phyloP scores from a whole-genome alignment of 2,113 vertebrate species.

The Lasiurus cinereus region DNA sequence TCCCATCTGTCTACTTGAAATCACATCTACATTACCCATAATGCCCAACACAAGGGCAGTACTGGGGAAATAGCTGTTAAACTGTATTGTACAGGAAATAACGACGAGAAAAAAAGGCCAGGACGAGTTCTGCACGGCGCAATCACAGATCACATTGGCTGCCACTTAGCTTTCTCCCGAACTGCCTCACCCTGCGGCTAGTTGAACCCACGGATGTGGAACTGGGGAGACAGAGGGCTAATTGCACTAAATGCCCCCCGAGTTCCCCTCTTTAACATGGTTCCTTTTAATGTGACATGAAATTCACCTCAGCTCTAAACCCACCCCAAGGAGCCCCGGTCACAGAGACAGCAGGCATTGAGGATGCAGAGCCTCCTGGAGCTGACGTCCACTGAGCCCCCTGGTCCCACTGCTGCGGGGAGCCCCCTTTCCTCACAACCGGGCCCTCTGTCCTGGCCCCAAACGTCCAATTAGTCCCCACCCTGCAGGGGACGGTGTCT shows the following conservation, averaged over 20 bases:
- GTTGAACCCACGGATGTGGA: neutral
- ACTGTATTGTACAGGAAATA: neutral
- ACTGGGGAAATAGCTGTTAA: neutral
- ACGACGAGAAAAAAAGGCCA: neutral
- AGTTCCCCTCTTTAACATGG: neutral
- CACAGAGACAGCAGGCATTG: accelerated
- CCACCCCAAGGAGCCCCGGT: accelerated
- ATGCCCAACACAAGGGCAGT: neutral
- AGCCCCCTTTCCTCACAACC: neutral
- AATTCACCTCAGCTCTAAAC: neutral
- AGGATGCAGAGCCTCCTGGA: neutral
- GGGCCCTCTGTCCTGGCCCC: too few relatives aligned
- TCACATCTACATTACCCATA: neutral
- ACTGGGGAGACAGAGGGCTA: neutral
- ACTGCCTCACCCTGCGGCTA: neutral
- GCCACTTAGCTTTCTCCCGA: neutral
- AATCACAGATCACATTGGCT: neutral
- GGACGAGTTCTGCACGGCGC: neutral
- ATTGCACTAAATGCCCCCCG: neutral
- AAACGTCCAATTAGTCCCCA: too few relatives aligned
- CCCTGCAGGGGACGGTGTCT: too few relatives aligned
- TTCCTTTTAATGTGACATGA: neutral
- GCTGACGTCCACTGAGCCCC: too few relatives aligned
- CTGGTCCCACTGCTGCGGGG: neutral
- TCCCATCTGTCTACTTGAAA: neutral